Base-by-base conservation (phyloP, 2,888 invertebrate genomes). In the Athalia rosae region DNA sequence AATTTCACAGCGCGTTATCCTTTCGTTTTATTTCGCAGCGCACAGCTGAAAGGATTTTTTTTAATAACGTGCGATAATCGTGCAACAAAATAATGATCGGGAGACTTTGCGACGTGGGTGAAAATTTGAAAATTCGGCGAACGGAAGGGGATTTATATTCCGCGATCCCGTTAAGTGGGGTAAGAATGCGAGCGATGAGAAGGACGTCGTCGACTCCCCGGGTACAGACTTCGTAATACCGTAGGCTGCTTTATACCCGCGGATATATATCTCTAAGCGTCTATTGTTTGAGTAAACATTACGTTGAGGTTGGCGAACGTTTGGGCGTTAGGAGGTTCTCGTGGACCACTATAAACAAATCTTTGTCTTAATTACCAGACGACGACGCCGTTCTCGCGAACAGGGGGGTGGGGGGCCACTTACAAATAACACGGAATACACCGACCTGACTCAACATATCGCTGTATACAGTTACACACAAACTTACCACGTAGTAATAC, bases 231-330 rank as follows among this genome's bases (percentile, higher is more conserved):
- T 62, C 43, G 43, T 62, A 41, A 3, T 28, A 8, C 9, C 41
- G 7, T 41, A 43, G 41, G 53, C 53, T 53, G 53, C 53, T 53
- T 28, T 28, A n/a, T 53, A 11, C 53, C 53, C n/a, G 53, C 8
- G 53, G 9, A 53, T 53, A 8, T 8, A 53, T 53, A 28, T 28
- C 28, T 28, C 28, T 71, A 13, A 58, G 13, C 45, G 45, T 71
- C 71, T 71, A 71, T 71, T 71, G 71, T 71, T 58, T 71, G 71
- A 71, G 71, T 71, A 71, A 71, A 71, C 71, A 71, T 71, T 71
- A 71, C 71, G 56, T 45, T 45, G 13, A 71, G 71, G 71, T 71
- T 71, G 71, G 71, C 71, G 71, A 71, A 71, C 71, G 71, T 28
- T 28, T 28, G 28, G 28, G 28, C 58, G 58, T 13, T 9, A 45